Conservation (phyloP, 2,797 vertebrate genomes). For the Hydrolagus colliei region DNA sequence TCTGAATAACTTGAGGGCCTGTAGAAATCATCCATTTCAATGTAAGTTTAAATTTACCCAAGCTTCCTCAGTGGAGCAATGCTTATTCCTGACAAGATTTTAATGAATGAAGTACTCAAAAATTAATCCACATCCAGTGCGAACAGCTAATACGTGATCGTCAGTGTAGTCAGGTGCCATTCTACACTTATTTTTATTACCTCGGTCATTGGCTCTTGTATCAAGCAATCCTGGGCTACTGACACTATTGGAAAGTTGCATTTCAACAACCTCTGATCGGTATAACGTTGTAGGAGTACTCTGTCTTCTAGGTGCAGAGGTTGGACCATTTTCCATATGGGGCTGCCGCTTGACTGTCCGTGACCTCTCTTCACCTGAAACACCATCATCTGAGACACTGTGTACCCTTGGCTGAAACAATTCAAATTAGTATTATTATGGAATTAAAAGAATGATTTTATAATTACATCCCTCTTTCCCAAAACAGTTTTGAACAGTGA, state of each 20-base stretch:
- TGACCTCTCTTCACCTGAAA: conserved; percentile 69
- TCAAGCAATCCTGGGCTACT: conserved; percentile 71
- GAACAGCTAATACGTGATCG: too few species aligned
- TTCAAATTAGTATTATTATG: conserved; percentile 22
- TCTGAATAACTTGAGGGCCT: too few species aligned
- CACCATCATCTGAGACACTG: conserved; percentile 72
- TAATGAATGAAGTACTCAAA: too few species aligned
- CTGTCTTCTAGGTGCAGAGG: conserved; percentile 64
- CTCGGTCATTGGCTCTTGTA: conserved; percentile 51
- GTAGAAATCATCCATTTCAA: too few species aligned
- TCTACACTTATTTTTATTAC: conserved; percentile 39
- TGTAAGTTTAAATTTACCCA: too few species aligned
- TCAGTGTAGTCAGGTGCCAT: background rate
- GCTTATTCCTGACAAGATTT: too few species aligned
- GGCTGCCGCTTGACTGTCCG: conserved; percentile 79
- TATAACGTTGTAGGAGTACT: conserved; percentile 72
- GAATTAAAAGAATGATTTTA: background rate
- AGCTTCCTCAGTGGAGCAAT: too few species aligned
- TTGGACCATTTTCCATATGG: conserved; percentile 62
- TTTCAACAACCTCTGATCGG: conserved; percentile 41
- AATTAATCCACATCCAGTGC: too few species aligned
- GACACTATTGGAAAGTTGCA: conserved; percentile 59
- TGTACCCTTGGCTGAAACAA: conserved; percentile 67
- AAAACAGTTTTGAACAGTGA: background rate
- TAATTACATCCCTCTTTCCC: background rate